Evolutionary conservation across 2,797 vertebrate genomes (phyloP).

Genomic region (Onychomys leucogaster): DNA sequence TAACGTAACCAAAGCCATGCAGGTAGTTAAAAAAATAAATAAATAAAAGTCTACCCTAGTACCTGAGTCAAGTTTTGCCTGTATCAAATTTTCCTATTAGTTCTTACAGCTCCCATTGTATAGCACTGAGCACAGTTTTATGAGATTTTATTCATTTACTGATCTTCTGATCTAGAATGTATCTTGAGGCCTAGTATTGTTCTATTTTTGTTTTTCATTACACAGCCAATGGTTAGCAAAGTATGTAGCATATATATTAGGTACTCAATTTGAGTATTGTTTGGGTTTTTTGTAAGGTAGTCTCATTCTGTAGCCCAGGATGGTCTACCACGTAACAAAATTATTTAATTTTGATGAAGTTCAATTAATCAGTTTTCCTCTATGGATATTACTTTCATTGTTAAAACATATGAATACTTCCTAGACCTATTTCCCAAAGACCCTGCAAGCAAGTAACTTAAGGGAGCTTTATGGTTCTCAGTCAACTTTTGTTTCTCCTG

Average conservation of each 20-base stretch:
- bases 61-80: neutral
- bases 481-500: neutral
- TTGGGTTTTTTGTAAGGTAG: neutral
- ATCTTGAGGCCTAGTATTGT: neutral
- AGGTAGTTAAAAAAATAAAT: neutral
- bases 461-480: neutral
- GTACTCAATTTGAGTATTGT: neutral
- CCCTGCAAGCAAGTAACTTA: neutral
- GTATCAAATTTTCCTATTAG: neutral
- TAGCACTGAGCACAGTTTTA: neutral
- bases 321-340: slow-evolving; percentile 18
- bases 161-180: neutral
- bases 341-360: slow-evolving; percentile 29
- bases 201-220: neutral
- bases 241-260: neutral
- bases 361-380: neutral
- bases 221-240: neutral
- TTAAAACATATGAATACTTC: neutral
- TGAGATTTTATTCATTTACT: neutral
- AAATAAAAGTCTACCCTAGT: neutral
- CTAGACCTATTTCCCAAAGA: neutral
- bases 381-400: neutral
- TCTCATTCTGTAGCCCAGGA: neutral
- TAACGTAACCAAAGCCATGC: neutral
- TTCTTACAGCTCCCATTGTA: neutral